Evolutionary conservation across 2,113 vertebrate species (phyloP), one percentile per base, ranked within the genome.

Genomic region (Mus spicilegus): DNA sequence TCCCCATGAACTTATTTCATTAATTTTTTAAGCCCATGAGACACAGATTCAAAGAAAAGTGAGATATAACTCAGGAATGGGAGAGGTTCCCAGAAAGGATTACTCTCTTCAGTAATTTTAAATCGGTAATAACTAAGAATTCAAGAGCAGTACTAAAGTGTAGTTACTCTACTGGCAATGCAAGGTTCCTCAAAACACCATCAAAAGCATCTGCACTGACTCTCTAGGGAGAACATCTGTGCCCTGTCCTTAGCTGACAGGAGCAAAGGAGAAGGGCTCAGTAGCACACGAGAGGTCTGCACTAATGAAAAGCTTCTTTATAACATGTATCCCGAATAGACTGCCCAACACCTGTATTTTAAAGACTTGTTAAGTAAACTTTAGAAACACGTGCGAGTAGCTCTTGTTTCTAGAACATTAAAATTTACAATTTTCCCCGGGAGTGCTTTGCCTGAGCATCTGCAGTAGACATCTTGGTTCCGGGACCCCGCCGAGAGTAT

Each of bases 301-400:
- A 49, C 58, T 81, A 65, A 87, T 63, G 85, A 95, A 46, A n/a
- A 86, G 6, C 13, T 65, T 77, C 19, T 42, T 92, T 54, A 72
- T 2, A 91, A 93, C 91, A 81, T 77, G 24, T 76, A 88, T 56
- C 87, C 33, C 87, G 82, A 78, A 36, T 63, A 91, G 54, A 85
- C 12, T 73, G 58, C 19, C 46, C 84, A 85, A 73, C n/a, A 90
- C 26, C 26, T 93, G 9, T 30, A 73, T 63, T 77, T 84, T 63
- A 95, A 93, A 82, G 56, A 75, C 63, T 69, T 78, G 1, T n/a
- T 94, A 84, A 85, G 20, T 61, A 88, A 33, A 94, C 69, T 93
- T 49, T 46, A 28, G 16, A 87, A 73, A 87, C 6, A 87, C 22
- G 7, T 93, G 9, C 8, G 81, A 92, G 46, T 65, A 89, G 7